Base-by-base conservation (phyloP, 2,113 vertebrate genomes). In the Aphelocoma coerulescens region DNA sequence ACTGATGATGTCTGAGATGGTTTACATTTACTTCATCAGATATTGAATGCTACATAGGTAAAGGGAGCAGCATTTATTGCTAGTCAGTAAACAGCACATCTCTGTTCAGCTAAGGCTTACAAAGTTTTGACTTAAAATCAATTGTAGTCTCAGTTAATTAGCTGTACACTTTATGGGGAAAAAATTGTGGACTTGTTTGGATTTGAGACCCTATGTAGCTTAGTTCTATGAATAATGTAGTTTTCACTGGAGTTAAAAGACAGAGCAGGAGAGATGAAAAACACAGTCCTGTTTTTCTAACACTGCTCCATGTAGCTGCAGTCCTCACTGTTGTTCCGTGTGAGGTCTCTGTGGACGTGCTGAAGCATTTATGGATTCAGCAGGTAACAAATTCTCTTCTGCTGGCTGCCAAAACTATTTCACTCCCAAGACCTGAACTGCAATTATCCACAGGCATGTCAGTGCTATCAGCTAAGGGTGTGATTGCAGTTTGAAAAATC, bases 321-420 rank as follows among this genome's bases (percentile, higher is more conserved):
- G 33, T 30, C 39, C 33, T 77, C 3, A 0, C 23, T 37, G 16
- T 19, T 1, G 1, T 20, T 78, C 52, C 2, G 1, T 41, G 55
- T 90, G 79, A 81, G 65, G 57, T 86, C 72, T 7, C 48, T 65
- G 26, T 5, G 28, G 41, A 76, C 0, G 0, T 77, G 81, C 55
- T 0, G 11, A 76, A 76, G 46, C 39, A 20, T 49, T 66, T 19
- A 3, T 0, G 0, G 7, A 35, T 69, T 43, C 51, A 46, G 15
- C 30, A 44, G 71, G 41, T 11, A 39, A 44, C 4, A 39, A 80
- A 52, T 43, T 58, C 27, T 61, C 30, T 74, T 37, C 46, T 83
- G n/a, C 67, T 58, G 37, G 30, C 20, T 1, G 1, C 62, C 90
- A 85, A 57, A 93, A 66, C 15, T 67, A 9, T 74, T 83, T 62